Conservation (phyloP, 2,797 vertebrate genomes). For the Limosa lapponica region DNA sequence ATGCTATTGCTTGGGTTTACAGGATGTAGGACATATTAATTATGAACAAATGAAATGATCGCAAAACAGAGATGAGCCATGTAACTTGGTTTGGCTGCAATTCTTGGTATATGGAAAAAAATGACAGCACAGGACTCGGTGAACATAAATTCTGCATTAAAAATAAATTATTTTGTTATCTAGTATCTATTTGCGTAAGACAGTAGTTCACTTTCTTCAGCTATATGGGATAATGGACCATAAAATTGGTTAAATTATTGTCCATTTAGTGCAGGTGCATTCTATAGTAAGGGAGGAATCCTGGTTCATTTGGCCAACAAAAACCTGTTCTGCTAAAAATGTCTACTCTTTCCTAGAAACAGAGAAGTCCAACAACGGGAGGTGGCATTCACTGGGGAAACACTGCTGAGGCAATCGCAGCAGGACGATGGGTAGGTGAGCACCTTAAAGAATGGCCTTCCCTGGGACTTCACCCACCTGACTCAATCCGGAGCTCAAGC, state of each 20-base stretch:
- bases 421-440: neutral
- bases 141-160: neutral
- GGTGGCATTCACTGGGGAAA: neutral
- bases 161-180: neutral
- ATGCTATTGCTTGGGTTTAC: slow-evolving; percentile 37
- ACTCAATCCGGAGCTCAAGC: neutral
- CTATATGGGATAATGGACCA: neutral
- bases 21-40: slow-evolving; percentile 43
- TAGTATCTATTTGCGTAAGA: neutral
- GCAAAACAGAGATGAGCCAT: slow-evolving; percentile 37
- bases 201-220: neutral
- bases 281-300: neutral
- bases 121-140: neutral
- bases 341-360: neutral
- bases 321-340: neutral
- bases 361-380: neutral
- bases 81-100: slow-evolving; percentile 15
- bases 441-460: rapidly evolving
- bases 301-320: neutral
- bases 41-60: slow-evolving; percentile 13
- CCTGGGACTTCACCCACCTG: neutral
- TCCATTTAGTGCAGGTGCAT: neutral
- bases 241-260: neutral
- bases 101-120: neutral
- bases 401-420: neutral